These are phyloP conservation scores for Trypoxylus dichotomus DNA, from an alignment of 1,140 invertebrate genomes.

Conservation along the genomic window DNA sequence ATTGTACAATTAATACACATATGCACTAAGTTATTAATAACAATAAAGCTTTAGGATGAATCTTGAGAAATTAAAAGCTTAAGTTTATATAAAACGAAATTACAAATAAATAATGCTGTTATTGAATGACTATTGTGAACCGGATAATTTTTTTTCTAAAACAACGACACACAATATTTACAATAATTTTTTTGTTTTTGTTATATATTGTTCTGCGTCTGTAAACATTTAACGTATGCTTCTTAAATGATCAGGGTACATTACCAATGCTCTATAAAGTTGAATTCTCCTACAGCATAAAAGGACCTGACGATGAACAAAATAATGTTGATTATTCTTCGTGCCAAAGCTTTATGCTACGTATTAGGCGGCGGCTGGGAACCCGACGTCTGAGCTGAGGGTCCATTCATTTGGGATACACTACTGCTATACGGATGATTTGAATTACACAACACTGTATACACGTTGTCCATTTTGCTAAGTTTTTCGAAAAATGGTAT, in stretches of 20 bases:
- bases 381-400: conserved; percentile 34
- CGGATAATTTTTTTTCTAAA: background rate
- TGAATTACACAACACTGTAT: conserved; percentile 87
- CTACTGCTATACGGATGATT: conserved; percentile 75
- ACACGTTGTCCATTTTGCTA: conserved; percentile 92
- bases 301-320: conserved; percentile 32
- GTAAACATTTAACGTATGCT: background rate
- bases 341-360: conserved; percentile 41
- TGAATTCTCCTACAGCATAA: conserved; percentile 32
- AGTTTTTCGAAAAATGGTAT: conserved; percentile 96
- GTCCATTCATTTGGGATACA: conserved; percentile 43
- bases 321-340: conserved; percentile 32
- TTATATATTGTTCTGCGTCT: background rate
- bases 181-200: conserved; percentile 11
- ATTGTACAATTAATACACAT: conserved; percentile 8
- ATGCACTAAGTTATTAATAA: conserved; percentile 3
- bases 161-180: background rate
- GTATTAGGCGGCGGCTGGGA: conserved; percentile 39
- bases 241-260: background rate
- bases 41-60: background rate
- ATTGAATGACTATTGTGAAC: conserved; percentile 1
- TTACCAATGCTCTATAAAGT: conserved; percentile 26
- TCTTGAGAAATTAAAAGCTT: background rate
- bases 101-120: conserved; percentile 13
- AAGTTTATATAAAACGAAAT: conserved; percentile 2